Evolutionary conservation across 2,797 vertebrate species (phyloP).

Genomic region (Coracias cyanogaster): DNA sequence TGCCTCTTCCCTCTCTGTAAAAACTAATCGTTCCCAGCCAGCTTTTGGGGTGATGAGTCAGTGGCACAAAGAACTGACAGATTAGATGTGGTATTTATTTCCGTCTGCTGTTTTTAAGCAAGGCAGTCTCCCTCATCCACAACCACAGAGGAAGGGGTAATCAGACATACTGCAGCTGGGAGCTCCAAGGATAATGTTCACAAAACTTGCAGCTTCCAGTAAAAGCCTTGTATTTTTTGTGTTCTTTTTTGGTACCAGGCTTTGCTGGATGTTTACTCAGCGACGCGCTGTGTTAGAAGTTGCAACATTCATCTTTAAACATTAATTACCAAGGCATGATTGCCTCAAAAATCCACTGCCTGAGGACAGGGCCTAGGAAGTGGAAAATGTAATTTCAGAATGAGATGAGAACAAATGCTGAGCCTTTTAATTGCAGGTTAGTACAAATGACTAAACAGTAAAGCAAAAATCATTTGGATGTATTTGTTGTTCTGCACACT

Average conservation of each 20-base stretch:
- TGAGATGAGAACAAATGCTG: constrained; percentile 38
- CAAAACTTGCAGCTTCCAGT: not conserved
- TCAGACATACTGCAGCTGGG: not conserved
- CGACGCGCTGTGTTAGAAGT: constrained; percentile 6
- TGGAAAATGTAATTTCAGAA: constrained; percentile 59
- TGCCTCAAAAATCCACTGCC: constrained; percentile 56
- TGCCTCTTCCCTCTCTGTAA: not conserved
- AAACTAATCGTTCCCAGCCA: not conserved
- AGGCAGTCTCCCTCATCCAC: not conserved
- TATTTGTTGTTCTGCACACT: not conserved
- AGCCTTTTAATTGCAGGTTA: constrained; percentile 64
- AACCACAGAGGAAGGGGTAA: not conserved
- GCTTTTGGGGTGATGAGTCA: constrained; percentile 21
- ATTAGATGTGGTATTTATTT: not conserved
- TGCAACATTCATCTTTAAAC: constrained; percentile 60
- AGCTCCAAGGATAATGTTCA: not conserved
- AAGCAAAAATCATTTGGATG: not conserved
- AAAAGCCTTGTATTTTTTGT: not conserved
- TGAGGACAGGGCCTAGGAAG: constrained; percentile 38
- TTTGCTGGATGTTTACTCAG: constrained; percentile 33
- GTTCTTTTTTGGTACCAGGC: not conserved
- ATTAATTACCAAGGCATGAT: constrained; percentile 55
- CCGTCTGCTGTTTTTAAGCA: not conserved
- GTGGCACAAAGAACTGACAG: not conserved
- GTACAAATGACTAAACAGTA: constrained; percentile 37